phyloP scores from a whole-genome alignment of 2,888 invertebrate genomes.

The Andrena fulva region DNA sequence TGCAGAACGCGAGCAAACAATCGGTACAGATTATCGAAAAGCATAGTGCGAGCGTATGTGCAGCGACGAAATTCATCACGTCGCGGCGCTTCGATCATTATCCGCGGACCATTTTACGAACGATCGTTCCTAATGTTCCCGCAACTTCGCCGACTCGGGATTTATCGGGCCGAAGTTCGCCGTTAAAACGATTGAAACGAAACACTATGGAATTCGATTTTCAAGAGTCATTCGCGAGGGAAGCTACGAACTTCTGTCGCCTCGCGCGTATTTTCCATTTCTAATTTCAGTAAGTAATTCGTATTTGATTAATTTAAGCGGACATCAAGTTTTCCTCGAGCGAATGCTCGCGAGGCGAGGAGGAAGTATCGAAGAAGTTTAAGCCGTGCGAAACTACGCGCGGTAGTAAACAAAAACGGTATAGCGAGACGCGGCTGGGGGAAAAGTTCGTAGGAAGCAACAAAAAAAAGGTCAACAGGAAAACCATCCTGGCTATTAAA shows the following conservation, averaged over 20 bases:
- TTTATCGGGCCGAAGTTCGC: conserved; percentile 13
- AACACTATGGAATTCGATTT: conserved; percentile 26
- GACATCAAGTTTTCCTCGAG: background rate
- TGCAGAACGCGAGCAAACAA: conserved; percentile 28
- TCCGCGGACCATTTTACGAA: background rate
- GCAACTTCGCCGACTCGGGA: background rate
- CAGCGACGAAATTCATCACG: conserved; percentile 24
- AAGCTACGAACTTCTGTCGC: background rate
- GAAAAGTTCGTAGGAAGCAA: background rate
- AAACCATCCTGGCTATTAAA: conserved; percentile 34
- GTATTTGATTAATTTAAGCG: background rate
- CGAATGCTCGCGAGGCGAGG: background rate
- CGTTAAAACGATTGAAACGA: conserved; percentile 30
- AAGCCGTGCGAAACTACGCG: background rate
- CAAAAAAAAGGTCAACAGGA: conserved; percentile 49
- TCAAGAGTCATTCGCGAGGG: background rate
- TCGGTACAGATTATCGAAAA: conserved; percentile 61
- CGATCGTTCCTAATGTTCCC: background rate
- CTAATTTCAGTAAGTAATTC: background rate
- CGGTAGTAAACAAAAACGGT: background rate
- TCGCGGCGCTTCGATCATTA: background rate
- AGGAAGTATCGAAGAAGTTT: background rate
- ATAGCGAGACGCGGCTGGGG: background rate
- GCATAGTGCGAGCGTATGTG: conserved; percentile 52
- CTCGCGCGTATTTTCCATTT: background rate